Evolutionary conservation across 2,888 invertebrate genomes (phyloP).

Genomic region (Diadegma fenestrale): DNA sequence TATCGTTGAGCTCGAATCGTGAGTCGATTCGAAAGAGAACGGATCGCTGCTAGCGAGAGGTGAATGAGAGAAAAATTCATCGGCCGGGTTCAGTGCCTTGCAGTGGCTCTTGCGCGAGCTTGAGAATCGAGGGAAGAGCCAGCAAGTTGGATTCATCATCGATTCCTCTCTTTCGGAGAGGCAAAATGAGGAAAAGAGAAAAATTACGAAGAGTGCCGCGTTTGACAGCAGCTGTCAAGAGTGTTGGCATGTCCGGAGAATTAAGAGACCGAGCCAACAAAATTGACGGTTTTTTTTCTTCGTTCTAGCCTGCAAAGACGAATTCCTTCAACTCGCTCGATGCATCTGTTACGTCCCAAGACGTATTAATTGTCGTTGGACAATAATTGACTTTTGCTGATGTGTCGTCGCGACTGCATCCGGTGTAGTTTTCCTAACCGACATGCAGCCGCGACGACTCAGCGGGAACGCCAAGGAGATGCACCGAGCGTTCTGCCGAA

Average conservation of each 20-base stretch:
- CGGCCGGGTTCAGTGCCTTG: conserved; percentile 41
- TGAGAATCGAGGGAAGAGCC: conserved; percentile 66
- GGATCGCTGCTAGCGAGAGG: conserved; percentile 13
- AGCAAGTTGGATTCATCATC: conserved; percentile 69
- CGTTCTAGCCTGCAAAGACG: neutral
- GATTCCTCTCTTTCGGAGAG: conserved; percentile 44
- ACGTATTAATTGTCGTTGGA: no score
- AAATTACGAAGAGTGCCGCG: conserved; percentile 7
- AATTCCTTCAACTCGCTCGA: neutral
- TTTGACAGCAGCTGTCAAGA: conserved; percentile 63
- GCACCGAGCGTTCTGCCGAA: no score
- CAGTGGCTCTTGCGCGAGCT: conserved; percentile 54
- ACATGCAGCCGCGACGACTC: no score
- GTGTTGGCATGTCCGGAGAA: conserved; percentile 32
- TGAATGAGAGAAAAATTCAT: conserved; percentile 31
- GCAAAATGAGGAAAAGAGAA: neutral
- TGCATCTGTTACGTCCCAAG: no score
- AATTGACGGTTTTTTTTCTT: neutral
- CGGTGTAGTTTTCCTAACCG: no score
- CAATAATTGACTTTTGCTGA: no score
- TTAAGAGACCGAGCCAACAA: conserved; percentile 46
- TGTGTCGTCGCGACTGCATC: no score
- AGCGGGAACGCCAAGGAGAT: no score
- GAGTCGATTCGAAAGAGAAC: conserved; percentile 14
- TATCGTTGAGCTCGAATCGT: neutral